Conservation (phyloP, 1,140 invertebrate genomes). For the Saccostrea glomerata region DNA sequence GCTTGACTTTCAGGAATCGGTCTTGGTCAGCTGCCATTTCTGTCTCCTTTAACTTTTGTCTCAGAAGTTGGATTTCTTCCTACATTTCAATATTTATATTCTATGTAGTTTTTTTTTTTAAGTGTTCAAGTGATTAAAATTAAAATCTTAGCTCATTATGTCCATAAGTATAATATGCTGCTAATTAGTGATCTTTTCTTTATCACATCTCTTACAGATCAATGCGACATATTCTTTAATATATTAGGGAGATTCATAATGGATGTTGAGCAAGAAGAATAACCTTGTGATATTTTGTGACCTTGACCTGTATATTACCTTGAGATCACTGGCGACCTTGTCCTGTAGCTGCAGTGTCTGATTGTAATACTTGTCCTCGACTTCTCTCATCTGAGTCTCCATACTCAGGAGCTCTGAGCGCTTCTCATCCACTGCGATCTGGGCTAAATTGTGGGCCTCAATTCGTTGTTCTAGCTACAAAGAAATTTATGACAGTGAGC, state of each 20-base stretch:
- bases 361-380: constrained; percentile 75
- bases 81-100: constrained; percentile 43
- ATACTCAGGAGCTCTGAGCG: constrained; percentile 67
- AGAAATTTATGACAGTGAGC: neutral
- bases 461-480: constrained; percentile 73
- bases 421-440: constrained; percentile 75
- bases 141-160: no score
- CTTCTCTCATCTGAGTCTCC: constrained; percentile 71
- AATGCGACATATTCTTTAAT: no score
- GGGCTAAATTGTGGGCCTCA: constrained; percentile 75
- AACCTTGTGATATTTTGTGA: neutral
- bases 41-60: constrained; percentile 74
- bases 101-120: no score
- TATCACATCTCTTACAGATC: no score
- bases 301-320: constrained; percentile 61
- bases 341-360: constrained; percentile 72
- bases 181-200: no score
- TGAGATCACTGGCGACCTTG: constrained; percentile 71
- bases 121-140: no score
- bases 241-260: no score
- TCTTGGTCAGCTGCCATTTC: constrained; percentile 76
- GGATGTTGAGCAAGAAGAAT: neutral
- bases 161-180: no score
- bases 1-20: constrained; percentile 69
- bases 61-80: constrained; percentile 75